Base-by-base conservation (phyloP, 2,797 vertebrate genomes). In the Triplophysa yarkandensis region DNA sequence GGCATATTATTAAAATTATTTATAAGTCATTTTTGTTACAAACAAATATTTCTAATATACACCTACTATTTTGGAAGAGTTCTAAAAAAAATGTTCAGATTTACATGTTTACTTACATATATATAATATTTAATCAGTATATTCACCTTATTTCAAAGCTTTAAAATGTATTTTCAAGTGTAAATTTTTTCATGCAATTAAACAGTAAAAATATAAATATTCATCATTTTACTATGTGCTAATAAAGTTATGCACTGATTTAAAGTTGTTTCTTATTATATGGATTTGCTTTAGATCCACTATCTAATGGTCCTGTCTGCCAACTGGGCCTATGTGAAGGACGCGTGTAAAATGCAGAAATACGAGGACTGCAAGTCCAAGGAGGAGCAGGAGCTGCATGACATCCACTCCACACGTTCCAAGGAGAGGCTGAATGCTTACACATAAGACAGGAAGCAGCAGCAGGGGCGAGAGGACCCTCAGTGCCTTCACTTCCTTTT, bases 311-410 rank as follows among this genome's bases (percentile, higher is more conserved):
- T 98, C 70, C 92, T 99, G 74, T 98, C 96, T 30, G 96, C 97
- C 77, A 99, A 99, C 90, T 99, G 97, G 97, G 96, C 96, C 81
- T 99, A 98, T 0, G 96, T 99, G 89, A 99, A 98, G 85, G 96
- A 98, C 27, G 97, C 97, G n/a, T 98, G 96, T 89, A 93, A 96
- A 86, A 97, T 98, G 96, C 97, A 99, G 86, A 98, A 99, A 83
- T 99, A 99, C 0, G 96, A 99, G 85, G 97, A 99, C 90, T 98
- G 98, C 91, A 99, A 99, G 85, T 98, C 97, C 4, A 98, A 99
- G 93, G 97, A 99, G 85, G 97, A 99, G 75, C 97, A 99, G 87
- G 97, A 99, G 88, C 95, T 99, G 68, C 97, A 99, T 0, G 96
- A 99, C 85, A 98, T 98, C 88, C 96, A 98, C 86, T 98, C 96